A percentile compares a stretch with the other conserved stretches of the same genome.
These are phyloP conservation scores for Nephila pilipes DNA, from an alignment of 1,140 invertebrate species.

Conservation along the genomic window DNA sequence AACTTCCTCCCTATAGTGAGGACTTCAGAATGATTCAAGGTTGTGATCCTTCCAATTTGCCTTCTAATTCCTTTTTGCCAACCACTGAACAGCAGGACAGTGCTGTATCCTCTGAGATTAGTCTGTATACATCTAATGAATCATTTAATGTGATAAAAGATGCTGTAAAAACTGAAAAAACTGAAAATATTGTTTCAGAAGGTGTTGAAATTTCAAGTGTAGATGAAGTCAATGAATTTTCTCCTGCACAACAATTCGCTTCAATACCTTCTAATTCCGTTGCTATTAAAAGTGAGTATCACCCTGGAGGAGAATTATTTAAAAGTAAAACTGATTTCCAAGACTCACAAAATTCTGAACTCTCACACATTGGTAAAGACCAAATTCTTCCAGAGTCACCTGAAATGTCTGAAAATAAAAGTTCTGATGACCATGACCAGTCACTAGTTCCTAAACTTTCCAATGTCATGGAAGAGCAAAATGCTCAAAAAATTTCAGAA, in stretches of 20 bases:
- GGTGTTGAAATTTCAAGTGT: background rate
- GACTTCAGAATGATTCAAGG: constrained; percentile 71
- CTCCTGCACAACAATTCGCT: background rate
- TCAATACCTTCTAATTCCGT: background rate
- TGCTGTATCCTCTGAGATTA: constrained; percentile 69
- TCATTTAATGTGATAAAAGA: background rate
- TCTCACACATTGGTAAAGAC: background rate
- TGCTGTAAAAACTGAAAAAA: background rate
- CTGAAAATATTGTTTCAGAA: background rate
- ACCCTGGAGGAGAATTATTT: background rate
- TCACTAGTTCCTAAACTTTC: background rate
- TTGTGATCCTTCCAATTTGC: constrained; percentile 56
- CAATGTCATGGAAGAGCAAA: background rate
- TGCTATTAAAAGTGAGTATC: background rate
- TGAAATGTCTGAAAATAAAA: background rate
- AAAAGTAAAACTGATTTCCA: background rate
- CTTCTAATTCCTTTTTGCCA: constrained; percentile 33
- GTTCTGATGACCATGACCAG: background rate
- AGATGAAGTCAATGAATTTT: background rate
- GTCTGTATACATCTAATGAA: background rate
- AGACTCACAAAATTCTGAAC: background rate
- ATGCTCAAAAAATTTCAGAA: background rate
- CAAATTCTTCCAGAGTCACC: background rate
- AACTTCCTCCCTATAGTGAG: constrained; percentile 68
- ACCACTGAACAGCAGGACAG: background rate